phyloP scores from a whole-genome alignment of 2,113 vertebrate genomes.

The Malurus alboscapulatus region DNA sequence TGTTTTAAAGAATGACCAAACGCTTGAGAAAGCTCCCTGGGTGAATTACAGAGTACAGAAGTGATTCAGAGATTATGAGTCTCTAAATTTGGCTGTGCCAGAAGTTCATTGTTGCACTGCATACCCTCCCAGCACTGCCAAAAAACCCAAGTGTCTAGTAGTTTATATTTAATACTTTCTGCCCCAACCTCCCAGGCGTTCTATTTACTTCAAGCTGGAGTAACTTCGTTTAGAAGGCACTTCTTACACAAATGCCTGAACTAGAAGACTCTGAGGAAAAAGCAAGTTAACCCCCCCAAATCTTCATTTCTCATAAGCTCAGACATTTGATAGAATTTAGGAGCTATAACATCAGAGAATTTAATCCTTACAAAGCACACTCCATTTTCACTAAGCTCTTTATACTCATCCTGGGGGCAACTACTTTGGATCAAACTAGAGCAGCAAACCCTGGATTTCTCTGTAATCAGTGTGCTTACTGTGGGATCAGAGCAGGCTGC shows the following conservation, averaged over 20 bases:
- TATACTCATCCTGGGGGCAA: neutral
- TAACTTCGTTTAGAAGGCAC: neutral
- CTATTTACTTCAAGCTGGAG: neutral
- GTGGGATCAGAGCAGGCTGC: neutral
- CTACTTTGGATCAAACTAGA: neutral
- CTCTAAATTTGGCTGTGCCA: neutral
- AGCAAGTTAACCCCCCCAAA: neutral
- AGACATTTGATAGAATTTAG: neutral
- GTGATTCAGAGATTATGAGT: neutral
- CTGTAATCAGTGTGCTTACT: neutral
- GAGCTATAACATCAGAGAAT: neutral
- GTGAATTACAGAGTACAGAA: neutral
- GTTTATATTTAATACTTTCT: neutral
- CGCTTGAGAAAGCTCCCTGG: neutral
- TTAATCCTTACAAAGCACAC: neutral
- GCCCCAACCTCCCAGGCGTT: neutral
- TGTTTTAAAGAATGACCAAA: neutral
- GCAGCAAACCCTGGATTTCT: neutral
- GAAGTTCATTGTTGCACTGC: neutral
- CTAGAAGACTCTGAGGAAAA: neutral
- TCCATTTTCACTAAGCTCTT: neutral
- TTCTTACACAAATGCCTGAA: neutral
- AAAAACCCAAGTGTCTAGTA: neutral
- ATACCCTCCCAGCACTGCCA: neutral
- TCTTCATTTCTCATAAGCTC: neutral